Evolutionary conservation across 2,888 invertebrate species (phyloP), one percentile per base, ranked within the genome.

Genomic region (Spodoptera exigua): DNA sequence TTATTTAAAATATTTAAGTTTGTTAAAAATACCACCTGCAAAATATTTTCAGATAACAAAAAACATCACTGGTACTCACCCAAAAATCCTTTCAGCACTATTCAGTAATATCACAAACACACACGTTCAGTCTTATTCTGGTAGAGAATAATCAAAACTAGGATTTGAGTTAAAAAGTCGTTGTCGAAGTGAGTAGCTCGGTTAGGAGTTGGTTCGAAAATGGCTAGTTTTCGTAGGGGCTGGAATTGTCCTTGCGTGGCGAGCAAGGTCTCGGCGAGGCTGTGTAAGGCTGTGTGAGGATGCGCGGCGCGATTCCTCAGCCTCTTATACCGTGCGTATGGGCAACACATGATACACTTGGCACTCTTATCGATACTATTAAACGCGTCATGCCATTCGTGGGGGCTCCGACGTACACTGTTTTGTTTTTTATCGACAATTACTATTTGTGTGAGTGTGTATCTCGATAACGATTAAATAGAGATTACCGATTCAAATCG

Each of bases 141-240:
- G 7, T 41, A 3, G 7, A 48, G 53, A 71, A 72, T 70, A 69
- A 66, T 56, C 16, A 56, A 61, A 73, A 57, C 36, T 18, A 48
- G 41, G n/a, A 40, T 69, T 55, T 46, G 65, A 71, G 46, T 36
- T 13, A 78, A 27, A 70, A 61, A 27, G 55, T 74, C 70, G 70
- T 69, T 75, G 1, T 68, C 57, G 61, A 73, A 86, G 84, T 79
- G 85, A 85, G 88, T 89, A 88, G 87, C 86, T 86, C 87, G 89
- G 86, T 84, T 77, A 75, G 83, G 85, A 80, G 89, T 86, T 86
- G 83, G 86, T 85, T 87, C 74, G 84, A 85, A 89, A 91, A 92
- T 93, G 93, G 89, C 88, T 85, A 89, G 88, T 86, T 89, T 87
- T 86, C 84, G 83, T 83, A 86, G 89, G 91, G 90, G 92, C 90